A percentile compares a stretch with the other conserved stretches of the same genome.
Evolutionary conservation across 2,113 vertebrate species (phyloP).

Genomic region (Carassius auratus): DNA sequence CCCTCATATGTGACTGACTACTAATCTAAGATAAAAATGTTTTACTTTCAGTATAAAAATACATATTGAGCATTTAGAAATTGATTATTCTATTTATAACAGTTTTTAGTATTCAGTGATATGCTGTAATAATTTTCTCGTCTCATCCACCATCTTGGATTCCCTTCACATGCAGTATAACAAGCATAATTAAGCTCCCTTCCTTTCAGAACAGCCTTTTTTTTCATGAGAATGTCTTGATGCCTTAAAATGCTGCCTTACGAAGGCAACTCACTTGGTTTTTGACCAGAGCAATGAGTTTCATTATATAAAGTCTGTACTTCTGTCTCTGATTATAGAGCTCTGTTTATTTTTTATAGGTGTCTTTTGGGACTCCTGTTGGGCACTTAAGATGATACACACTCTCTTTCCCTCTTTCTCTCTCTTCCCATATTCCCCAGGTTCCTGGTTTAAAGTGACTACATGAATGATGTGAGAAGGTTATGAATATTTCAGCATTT

Average conservation of each 20-base stretch:
- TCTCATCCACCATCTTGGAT: neutral
- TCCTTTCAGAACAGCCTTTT: neutral
- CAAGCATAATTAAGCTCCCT: neutral
- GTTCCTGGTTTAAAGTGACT: constrained; percentile 33
- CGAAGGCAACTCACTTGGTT: neutral
- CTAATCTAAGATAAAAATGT: neutral
- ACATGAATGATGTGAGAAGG: constrained; percentile 46
- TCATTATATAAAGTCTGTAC: neutral
- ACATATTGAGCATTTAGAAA: neutral
- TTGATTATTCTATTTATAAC: neutral
- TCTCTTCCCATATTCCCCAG: constrained; percentile 22
- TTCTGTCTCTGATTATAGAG: constrained; percentile 4
- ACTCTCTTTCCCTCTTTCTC: neutral
- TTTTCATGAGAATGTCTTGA: no score
- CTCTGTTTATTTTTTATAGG: constrained; percentile 11
- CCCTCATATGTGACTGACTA: neutral
- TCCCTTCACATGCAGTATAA: neutral
- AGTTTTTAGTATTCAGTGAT: neutral
- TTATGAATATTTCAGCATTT: constrained; percentile 66
- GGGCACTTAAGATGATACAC: constrained; percentile 26
- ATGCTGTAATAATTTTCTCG: neutral
- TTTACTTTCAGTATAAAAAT: neutral
- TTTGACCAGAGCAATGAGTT: neutral
- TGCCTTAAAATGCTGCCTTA: neutral
- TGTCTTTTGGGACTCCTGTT: neutral